phyloP scores from a whole-genome alignment of 2,113 vertebrate species.

The Myiozetetes cayanensis region DNA sequence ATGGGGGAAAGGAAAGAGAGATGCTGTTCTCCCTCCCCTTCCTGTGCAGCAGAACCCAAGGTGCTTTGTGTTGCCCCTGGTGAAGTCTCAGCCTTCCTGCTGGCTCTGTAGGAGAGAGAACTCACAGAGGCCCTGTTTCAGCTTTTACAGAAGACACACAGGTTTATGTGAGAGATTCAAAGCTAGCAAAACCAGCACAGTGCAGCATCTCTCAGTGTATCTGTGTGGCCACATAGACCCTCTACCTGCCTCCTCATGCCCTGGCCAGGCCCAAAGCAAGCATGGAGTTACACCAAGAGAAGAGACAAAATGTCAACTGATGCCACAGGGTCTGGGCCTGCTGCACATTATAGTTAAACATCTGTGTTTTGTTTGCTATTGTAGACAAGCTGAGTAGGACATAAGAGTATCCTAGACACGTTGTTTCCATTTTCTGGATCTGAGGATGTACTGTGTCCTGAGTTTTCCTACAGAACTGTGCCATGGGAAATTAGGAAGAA shows the following conservation, averaged over 20 bases:
- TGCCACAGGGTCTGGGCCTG: not conserved
- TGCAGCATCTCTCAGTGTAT: not conserved
- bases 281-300: not conserved
- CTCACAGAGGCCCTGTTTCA: accelerated
- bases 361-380: not conserved
- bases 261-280: not conserved
- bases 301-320: not conserved
- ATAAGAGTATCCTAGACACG: not conserved
- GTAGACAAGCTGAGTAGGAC: not conserved
- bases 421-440: not conserved
- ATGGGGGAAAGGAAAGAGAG: not conserved
- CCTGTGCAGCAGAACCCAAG: not conserved
- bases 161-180: not conserved
- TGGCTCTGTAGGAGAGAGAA: not conserved
- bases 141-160: not conserved
- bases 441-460: accelerated
- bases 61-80: not conserved
- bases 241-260: not conserved
- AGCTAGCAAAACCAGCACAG: not conserved
- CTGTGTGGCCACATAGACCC: accelerated
- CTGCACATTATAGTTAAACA: not conserved
- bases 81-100: not conserved
- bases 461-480: not conserved
- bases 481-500: not conserved
- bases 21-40: not conserved